These are phyloP conservation scores for Serranochromis macrocephalus DNA, from an alignment of 2,113 vertebrate genomes.

Conservation along the genomic window DNA sequence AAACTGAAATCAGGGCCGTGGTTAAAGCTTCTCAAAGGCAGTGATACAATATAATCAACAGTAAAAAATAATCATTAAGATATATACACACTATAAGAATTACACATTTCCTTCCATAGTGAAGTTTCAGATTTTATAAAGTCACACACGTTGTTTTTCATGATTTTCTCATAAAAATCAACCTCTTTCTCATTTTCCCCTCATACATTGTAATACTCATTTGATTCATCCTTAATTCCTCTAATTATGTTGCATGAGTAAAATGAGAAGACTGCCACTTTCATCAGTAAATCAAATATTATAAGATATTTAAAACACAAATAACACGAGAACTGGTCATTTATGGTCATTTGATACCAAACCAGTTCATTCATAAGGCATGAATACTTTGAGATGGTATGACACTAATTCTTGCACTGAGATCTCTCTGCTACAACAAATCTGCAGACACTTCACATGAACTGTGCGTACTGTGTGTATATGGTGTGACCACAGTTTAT, in stretches of 20 bases:
- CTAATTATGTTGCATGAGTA: neutral
- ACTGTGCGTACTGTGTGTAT: constrained; percentile 4
- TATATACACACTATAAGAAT: neutral
- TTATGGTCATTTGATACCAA: neutral
- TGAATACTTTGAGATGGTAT: neutral
- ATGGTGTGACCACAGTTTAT: constrained; percentile 54
- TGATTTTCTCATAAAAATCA: neutral
- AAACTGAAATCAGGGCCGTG: neutral
- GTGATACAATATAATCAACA: neutral
- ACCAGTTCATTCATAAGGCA: neutral
- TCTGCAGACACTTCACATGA: constrained; percentile 7
- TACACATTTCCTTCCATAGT: neutral
- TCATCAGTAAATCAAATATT: neutral
- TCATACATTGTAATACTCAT: neutral
- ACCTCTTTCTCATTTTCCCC: neutral
- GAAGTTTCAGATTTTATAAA: neutral
- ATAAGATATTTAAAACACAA: neutral
- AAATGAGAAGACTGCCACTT: neutral
- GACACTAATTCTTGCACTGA: neutral
- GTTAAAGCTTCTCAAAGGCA: neutral
- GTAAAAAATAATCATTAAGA: neutral
- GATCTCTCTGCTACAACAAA: constrained; percentile 8
- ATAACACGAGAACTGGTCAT: neutral
- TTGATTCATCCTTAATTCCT: neutral
- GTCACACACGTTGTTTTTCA: rapidly evolving